These are phyloP conservation scores for Agonopterix subpropinquella DNA, from an alignment of 2,888 invertebrate species.

Conservation along the genomic window DNA sequence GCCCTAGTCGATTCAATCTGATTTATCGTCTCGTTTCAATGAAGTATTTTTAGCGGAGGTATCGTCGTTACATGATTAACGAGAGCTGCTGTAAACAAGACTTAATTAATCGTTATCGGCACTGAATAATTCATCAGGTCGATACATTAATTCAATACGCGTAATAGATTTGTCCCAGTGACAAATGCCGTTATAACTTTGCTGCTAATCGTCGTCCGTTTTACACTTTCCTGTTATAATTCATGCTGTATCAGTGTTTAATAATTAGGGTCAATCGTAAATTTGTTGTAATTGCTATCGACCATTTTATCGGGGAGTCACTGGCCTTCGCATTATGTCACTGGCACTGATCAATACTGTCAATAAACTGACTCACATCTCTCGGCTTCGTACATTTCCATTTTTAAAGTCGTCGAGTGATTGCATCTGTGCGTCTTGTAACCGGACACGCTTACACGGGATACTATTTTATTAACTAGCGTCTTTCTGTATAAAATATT, in stretches of 20 bases:
- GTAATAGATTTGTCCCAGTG: constrained; percentile 6
- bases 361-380: neutral
- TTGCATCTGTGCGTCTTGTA: too few species aligned
- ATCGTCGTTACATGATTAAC: neutral
- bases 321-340: constrained; percentile 37
- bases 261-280: constrained; percentile 41
- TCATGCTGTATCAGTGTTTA: constrained; percentile 30
- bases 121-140: constrained; percentile 26
- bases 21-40: neutral
- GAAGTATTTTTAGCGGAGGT: too few species aligned
- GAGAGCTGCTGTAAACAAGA: neutral
- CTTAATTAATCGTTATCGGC: neutral
- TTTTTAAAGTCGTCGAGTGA: too few species aligned
- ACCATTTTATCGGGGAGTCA: constrained; percentile 28
- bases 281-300: constrained; percentile 20
- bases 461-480: constrained; percentile 29
- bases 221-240: constrained; percentile 19
- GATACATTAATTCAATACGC: constrained; percentile 19
- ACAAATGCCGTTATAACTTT: constrained; percentile 8
- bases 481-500: constrained; percentile 37
- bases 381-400: neutral
- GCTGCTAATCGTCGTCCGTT: constrained; percentile 4
- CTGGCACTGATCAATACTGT: constrained; percentile 23
- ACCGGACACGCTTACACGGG: neutral
- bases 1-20: neutral